A percentile compares a stretch with the other conserved stretches of the same genome.
phyloP scores from a whole-genome alignment of 2,797 vertebrate species.

The Neoniphon sammara region DNA sequence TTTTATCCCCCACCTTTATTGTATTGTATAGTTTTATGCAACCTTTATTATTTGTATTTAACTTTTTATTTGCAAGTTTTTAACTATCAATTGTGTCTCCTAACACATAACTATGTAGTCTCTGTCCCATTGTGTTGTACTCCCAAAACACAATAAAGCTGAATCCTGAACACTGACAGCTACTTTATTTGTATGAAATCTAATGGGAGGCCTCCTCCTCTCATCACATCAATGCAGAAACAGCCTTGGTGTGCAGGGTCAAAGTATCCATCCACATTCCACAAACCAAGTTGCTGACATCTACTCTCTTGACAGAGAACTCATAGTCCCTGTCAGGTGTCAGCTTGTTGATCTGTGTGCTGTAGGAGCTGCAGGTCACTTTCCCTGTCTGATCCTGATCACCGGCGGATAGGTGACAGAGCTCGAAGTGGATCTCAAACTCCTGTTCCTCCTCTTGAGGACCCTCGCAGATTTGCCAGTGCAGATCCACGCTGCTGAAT shows the following conservation, averaged over 20 bases:
- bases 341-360: not conserved
- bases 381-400: not conserved
- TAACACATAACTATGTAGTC: too few relatives aligned
- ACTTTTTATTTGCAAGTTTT: too few relatives aligned
- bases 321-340: not conserved
- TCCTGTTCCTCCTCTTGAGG: not conserved
- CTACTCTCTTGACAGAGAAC: not conserved
- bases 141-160: too few relatives aligned
- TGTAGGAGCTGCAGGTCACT: not conserved
- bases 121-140: too few relatives aligned
- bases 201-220: not conserved
- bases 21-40: too few relatives aligned
- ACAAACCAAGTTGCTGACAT: not conserved
- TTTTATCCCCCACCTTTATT: too few relatives aligned
- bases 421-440: conserved; percentile 13
- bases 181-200: too few relatives aligned
- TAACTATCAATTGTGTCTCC: too few relatives aligned
- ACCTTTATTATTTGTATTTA: too few relatives aligned
- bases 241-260: not conserved
- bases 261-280: not conserved
- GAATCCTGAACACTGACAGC: too few relatives aligned
- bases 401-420: not conserved
- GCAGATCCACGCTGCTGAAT: conserved; percentile 2
- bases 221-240: not conserved
- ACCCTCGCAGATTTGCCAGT: not conserved